Conservation (phyloP, 2,888 invertebrate species). For the Eudasyphora cyanicolor region DNA sequence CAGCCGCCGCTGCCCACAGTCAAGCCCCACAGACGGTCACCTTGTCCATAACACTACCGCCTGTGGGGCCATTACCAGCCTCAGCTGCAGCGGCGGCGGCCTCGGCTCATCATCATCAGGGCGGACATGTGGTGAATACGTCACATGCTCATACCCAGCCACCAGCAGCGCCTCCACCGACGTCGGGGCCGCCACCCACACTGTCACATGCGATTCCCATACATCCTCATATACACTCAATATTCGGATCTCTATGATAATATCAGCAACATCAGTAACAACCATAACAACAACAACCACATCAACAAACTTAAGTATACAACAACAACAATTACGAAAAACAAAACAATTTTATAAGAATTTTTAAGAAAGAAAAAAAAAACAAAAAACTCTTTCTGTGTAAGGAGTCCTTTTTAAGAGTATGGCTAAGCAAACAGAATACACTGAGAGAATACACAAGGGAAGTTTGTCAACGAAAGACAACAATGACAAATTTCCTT, state of each 20-base stretch:
- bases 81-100: constrained; percentile 73
- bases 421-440: constrained; percentile 35
- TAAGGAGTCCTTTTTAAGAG: constrained; percentile 9
- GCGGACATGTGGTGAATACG: constrained; percentile 67
- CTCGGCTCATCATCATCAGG: constrained; percentile 67
- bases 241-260: constrained; percentile 81
- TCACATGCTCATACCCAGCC: constrained; percentile 62
- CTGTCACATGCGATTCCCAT: constrained; percentile 78
- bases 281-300: constrained; percentile 38
- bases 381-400: neutral
- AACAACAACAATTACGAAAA: constrained; percentile 26
- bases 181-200: constrained; percentile 74
- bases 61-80: constrained; percentile 71
- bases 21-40: constrained; percentile 77
- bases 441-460: constrained; percentile 17
- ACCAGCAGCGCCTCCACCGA: constrained; percentile 66
- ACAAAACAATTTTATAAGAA: constrained; percentile 36
- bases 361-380: no score
- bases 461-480: no score
- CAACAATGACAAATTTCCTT: neutral
- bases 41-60: constrained; percentile 77
- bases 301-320: constrained; percentile 37
- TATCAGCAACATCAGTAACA: constrained; percentile 71
- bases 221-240: constrained; percentile 80
- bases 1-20: constrained; percentile 43